These are phyloP conservation scores for Somateria mollissima DNA, from an alignment of 2,797 vertebrate species.

Conservation along the genomic window DNA sequence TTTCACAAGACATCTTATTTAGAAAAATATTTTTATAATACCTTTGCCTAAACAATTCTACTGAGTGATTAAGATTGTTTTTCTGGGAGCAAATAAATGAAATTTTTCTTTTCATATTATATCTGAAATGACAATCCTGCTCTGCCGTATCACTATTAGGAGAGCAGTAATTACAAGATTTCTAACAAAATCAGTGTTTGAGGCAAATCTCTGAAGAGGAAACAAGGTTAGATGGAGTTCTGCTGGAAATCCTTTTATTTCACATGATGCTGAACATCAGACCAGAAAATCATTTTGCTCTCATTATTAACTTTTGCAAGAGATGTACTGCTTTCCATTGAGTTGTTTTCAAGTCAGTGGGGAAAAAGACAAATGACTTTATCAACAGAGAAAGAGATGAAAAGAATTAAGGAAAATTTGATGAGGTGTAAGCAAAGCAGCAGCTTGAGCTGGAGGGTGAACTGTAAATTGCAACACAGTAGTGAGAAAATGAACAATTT, in stretches of 20 bases:
- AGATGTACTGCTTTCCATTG: not conserved
- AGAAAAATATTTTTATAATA: not conserved
- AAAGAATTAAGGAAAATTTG: conserved; percentile 42
- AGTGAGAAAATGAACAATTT: not conserved
- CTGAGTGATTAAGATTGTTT: not conserved
- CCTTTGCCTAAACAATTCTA: not conserved
- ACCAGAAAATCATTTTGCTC: conserved; percentile 18
- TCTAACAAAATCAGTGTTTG: not conserved
- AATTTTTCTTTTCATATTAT: not conserved
- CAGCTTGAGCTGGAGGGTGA: conserved; percentile 35
- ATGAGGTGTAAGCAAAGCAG: conserved; percentile 49
- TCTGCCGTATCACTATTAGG: not conserved
- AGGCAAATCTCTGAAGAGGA: conserved; percentile 13
- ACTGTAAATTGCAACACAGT: conserved; percentile 1
- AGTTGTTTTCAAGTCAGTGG: conserved; percentile 16
- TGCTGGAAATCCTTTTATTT: conserved; percentile 53
- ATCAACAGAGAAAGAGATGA: conserved; percentile 25
- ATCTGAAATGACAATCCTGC: not conserved
- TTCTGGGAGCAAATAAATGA: not conserved
- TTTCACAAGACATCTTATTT: not conserved
- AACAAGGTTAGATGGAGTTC: conserved; percentile 3
- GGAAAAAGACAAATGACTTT: conserved; percentile 32
- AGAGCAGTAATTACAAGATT: conserved; percentile 17
- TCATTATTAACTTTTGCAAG: conserved; percentile 36
- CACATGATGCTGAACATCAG: not conserved